Evolutionary conservation across 2,797 vertebrate species (phyloP).

Genomic region (Pseudochromis fuscus): DNA sequence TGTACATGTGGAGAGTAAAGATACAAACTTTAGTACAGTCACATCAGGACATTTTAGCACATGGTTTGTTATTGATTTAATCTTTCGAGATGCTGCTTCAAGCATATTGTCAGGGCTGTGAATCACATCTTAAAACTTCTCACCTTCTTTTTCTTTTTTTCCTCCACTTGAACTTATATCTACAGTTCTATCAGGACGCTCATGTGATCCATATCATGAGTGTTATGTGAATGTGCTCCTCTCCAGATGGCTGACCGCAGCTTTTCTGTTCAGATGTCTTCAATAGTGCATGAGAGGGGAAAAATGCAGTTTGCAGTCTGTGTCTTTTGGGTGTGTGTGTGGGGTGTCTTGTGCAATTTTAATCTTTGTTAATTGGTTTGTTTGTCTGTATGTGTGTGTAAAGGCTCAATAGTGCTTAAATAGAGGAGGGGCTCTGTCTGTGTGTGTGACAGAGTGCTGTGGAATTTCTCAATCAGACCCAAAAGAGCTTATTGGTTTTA

Average conservation of each 20-base stretch:
- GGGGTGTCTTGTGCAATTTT: conserved; percentile 48
- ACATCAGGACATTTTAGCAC: neutral
- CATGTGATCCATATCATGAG: conserved; percentile 27
- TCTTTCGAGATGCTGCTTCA: conserved; percentile 6
- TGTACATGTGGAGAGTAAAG: neutral
- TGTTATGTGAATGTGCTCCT: conserved; percentile 4
- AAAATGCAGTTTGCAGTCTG: conserved; percentile 25
- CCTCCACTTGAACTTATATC: neutral
- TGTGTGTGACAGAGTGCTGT: conserved; percentile 55
- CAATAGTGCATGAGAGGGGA: conserved; percentile 8
- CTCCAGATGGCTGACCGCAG: conserved; percentile 20
- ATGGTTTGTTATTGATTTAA: conserved; percentile 7
- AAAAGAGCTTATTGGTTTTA: conserved; percentile 69
- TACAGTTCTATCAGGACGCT: neutral
- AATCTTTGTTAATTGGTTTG: conserved; percentile 63
- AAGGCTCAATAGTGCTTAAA: conserved; percentile 53
- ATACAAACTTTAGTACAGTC: no score
- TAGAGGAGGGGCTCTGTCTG: conserved; percentile 59
- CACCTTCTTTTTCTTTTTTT: neutral
- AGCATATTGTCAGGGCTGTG: neutral
- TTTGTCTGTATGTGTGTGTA: conserved; percentile 50
- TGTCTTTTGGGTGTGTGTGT: conserved; percentile 29
- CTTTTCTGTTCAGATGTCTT: conserved; percentile 27
- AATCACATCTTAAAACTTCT: conserved; percentile 19
- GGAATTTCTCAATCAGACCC: conserved; percentile 74